Evolutionary conservation across 2,797 vertebrate genomes (phyloP), one percentile per base, ranked within the genome.

Genomic region (Pangasius mekongensis): DNA sequence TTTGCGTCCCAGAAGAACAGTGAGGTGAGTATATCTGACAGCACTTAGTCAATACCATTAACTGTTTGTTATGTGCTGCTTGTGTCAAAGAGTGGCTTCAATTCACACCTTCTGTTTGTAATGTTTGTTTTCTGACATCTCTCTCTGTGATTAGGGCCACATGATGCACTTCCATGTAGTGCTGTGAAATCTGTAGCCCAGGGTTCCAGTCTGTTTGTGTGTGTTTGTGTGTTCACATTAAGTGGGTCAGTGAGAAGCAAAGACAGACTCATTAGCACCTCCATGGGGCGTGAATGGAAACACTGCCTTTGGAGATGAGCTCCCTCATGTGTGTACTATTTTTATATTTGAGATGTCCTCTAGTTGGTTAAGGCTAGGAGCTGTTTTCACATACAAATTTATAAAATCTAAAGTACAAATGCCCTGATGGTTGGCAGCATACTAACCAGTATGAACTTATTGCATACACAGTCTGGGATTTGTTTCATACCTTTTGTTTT

Each of bases 1-100:
- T 82, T 78, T 92, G 86, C 36, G 0, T 87, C 87, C 86, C 69
- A 91, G 85, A 94, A 96, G 94, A 95, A 95, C 92, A 94, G 92
- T 87, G 94, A 95, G 93, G 95, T 95, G 91, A 94, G 93, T 67
- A 83, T 62, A 58, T 85, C 56, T 86, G 78, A 66, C 60, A 86
- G 54, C 49, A 43, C 60, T 85, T 74, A 78, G 3, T 89, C 60
- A 86, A 7, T 62, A 18, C 2, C 58, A 87, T 74, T 85, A 80
- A 16, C 54, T 87, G 84, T 52, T 80, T 84, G 27, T 67, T 47
- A n/a, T 24, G 73, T 27, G 39, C 87, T 87, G 39, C 83, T 84
- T 85, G 85, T 56, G n/a, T 87, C 71, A n/a, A 52, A 84, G 69
- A 78, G 33, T 64, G 54, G 60, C 81, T 52, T 84, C 88, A 88